Conservation (phyloP, 2,113 vertebrate genomes). For the Ochotona princeps region DNA sequence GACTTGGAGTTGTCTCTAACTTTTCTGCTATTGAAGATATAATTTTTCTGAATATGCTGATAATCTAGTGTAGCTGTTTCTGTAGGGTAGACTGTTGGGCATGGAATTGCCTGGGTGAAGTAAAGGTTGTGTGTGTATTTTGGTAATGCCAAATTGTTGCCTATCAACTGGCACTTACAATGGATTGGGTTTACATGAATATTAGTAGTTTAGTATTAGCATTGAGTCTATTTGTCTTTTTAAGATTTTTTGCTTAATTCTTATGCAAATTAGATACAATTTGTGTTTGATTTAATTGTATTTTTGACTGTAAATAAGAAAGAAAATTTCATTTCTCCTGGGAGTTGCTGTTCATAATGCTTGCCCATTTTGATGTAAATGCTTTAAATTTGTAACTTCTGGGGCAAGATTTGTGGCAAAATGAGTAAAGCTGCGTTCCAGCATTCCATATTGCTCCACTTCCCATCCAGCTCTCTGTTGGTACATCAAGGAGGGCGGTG, state of each 20-base stretch:
- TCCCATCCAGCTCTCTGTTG: no score
- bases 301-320: slow-evolving; percentile 27
- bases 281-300: slow-evolving; percentile 17
- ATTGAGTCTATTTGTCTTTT: not conserved
- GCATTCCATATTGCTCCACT: no score
- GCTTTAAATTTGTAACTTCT: no score
- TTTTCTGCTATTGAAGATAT: not conserved
- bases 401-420: no score
- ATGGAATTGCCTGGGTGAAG: not conserved
- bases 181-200: not conserved
- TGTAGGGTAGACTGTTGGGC: not conserved
- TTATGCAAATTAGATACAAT: not conserved
- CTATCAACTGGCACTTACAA: not conserved
- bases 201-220: not conserved
- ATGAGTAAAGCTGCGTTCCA: no score
- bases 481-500: no score
- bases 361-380: slow-evolving; percentile 14
- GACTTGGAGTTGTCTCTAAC: not conserved
- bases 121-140: not conserved
- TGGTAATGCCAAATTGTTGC: not conserved
- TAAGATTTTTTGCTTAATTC: slow-evolving; percentile 1
- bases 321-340: slow-evolving; percentile 31
- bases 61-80: not conserved
- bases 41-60: not conserved
- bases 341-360: not conserved